Evolutionary conservation across 2,888 invertebrate species (phyloP).

Genomic region (Orthonychiurus folsomi): DNA sequence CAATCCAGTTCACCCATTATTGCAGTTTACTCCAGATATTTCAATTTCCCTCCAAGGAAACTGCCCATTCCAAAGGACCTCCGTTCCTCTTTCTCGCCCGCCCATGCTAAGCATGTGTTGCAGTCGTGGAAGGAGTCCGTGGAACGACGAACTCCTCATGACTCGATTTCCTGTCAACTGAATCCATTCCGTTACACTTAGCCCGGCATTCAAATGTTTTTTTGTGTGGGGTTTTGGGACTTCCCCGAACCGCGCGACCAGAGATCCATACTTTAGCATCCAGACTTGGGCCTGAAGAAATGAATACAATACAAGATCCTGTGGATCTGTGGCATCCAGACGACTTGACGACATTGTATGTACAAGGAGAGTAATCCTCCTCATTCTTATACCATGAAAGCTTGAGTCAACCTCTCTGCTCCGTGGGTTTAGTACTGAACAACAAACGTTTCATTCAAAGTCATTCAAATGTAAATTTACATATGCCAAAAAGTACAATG

Average conservation of each 20-base stretch:
- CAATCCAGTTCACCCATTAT: neutral
- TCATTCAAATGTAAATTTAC: no score
- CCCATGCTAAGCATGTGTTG: no score
- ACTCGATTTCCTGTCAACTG: slow-evolving; percentile 1
- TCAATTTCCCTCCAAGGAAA: neutral
- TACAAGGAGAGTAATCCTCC: no score
- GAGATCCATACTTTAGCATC: neutral
- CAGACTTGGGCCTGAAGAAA: neutral
- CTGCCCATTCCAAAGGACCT: neutral
- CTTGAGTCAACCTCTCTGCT: no score
- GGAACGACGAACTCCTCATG: neutral
- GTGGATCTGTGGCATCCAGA: neutral
- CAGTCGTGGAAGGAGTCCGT: no score
- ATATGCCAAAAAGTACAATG: no score
- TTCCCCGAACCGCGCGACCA: neutral
- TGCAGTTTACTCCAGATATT: neutral
- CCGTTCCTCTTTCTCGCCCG: neutral
- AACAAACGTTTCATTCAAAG: no score
- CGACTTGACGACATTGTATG: neutral
- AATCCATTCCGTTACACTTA: neutral
- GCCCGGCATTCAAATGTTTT: neutral
- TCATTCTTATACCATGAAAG: no score
- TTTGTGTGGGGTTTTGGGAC: no score
- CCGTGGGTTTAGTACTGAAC: no score
- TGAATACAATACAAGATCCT: neutral